Base-by-base conservation (phyloP, 2,113 vertebrate genomes). In the Hirundichthys speculiger region DNA sequence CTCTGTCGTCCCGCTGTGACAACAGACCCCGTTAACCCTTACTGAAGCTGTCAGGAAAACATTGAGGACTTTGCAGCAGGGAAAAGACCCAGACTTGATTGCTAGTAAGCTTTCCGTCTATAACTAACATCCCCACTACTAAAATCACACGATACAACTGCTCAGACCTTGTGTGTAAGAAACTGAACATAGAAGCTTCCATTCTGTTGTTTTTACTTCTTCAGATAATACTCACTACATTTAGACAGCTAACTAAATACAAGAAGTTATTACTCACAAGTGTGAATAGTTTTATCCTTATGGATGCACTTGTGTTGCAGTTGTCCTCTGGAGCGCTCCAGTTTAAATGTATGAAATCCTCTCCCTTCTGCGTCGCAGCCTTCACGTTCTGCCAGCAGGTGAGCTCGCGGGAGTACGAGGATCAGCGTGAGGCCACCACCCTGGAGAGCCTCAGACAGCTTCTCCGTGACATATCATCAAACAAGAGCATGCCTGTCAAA, bases 331-430 rank as follows among this genome's bases (percentile, higher is more conserved):
- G 30, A 34, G 1, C 9, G 30, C 6, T 34, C 30, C 30, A 34
- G 30, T 34, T 7, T 34, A 34, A 34, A 34, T 34, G 6, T 34
- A 34, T 34, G 30, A 34, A 34, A 34, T 38, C 41, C 9, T 20
- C 13, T 68, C 40, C 2, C 10, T 19, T 2, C 13, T 77, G n/a
- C 65, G 27, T 73, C 67, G 72, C 84, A 96, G 94, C 81, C 9
- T 95, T 96, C 80, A 90, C 86, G 12, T 96, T 95, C 91, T 95
- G 95, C 79, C 88, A 93, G 77, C 90, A 61, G n/a, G 86, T 94
- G 77, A 90, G 93, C 2, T 1, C 73, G 19, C 66, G 92, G 70
- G 86, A 96, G 66, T 95, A 93, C 19, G 92, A 94, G 79, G 86
- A 91, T 49, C 92, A 93, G 75, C 89, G 91, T 1, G 86, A 91